Conservation (phyloP, 2,888 invertebrate species). For the Eupeodes luniger region DNA sequence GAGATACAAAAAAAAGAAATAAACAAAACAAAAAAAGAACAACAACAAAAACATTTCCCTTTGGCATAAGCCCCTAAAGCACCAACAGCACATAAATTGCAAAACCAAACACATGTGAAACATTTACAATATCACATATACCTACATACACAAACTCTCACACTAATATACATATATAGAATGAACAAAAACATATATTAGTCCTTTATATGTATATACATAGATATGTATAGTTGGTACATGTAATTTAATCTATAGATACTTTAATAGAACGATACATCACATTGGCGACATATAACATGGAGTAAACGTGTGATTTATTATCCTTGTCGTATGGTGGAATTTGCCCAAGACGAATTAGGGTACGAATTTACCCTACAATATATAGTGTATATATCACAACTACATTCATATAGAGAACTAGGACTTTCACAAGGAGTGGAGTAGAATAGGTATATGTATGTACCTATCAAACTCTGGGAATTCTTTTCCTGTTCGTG, state of each 20-base stretch:
- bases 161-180: background rate
- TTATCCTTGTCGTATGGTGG: constrained; percentile 81
- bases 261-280: constrained; percentile 82
- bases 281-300: constrained; percentile 81
- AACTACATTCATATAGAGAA: constrained; percentile 20
- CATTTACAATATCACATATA: constrained; percentile 13
- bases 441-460: background rate
- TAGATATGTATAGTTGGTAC: background rate
- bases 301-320: constrained; percentile 84
- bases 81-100: constrained; percentile 69
- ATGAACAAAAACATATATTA: no score
- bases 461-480: constrained; percentile 43
- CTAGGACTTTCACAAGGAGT: constrained; percentile 37
- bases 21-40: constrained; percentile 3
- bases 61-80: constrained; percentile 65
- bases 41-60: constrained; percentile 59
- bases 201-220: no score
- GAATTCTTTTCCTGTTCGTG: constrained; percentile 56
- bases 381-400: constrained; percentile 18
- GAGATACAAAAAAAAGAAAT: constrained; percentile 13
- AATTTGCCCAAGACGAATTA: constrained; percentile 79
- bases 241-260: constrained; percentile 70
- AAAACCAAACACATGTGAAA: constrained; percentile 62
- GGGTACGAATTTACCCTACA: constrained; percentile 74
- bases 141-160: background rate